Evolutionary conservation across 2,888 invertebrate genomes (phyloP).

Genomic region (Caenorhabditis sulstoni): DNA sequence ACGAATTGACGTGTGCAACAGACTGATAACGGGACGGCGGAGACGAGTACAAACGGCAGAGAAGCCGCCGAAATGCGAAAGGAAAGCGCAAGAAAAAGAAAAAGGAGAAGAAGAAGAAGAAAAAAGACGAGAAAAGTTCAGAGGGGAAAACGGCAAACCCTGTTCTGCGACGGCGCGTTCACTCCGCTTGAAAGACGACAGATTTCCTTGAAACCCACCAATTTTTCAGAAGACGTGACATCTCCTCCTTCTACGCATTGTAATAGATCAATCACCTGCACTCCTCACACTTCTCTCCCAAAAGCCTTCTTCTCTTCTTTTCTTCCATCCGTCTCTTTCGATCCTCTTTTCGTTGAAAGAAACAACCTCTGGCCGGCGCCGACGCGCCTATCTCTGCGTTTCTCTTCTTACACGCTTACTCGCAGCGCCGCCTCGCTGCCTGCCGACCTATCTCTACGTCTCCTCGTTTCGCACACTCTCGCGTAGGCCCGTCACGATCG

Average conservation of each 20-base stretch:
- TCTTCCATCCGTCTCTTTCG: slow-evolving; percentile 4
- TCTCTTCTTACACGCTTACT: slow-evolving; percentile 7
- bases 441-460: slow-evolving; percentile 52
- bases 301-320: slow-evolving; percentile 22
- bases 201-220: slow-evolving; percentile 42
- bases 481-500: slow-evolving; percentile 53
- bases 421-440: slow-evolving; percentile 28
- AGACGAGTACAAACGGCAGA: neutral
- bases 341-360: neutral
- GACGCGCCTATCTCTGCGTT: slow-evolving; percentile 30
- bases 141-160: slow-evolving; percentile 18
- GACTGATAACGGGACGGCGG: no score
- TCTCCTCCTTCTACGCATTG: slow-evolving; percentile 4
- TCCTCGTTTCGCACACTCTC: slow-evolving; percentile 14
- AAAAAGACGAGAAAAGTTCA: slow-evolving; percentile 1
- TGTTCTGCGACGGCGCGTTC: neutral
- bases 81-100: neutral
- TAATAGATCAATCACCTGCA: slow-evolving; percentile 39
- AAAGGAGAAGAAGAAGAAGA: neutral
- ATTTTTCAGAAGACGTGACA: slow-evolving; percentile 41
- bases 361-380: slow-evolving; percentile 26
- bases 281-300: slow-evolving; percentile 34
- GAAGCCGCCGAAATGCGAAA: slow-evolving; percentile 21
- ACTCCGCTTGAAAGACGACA: slow-evolving; percentile 8
- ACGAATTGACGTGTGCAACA: slow-evolving; percentile 13